Base-by-base conservation (phyloP, 2,888 invertebrate species). In the Lasioglossum leucozonium region DNA sequence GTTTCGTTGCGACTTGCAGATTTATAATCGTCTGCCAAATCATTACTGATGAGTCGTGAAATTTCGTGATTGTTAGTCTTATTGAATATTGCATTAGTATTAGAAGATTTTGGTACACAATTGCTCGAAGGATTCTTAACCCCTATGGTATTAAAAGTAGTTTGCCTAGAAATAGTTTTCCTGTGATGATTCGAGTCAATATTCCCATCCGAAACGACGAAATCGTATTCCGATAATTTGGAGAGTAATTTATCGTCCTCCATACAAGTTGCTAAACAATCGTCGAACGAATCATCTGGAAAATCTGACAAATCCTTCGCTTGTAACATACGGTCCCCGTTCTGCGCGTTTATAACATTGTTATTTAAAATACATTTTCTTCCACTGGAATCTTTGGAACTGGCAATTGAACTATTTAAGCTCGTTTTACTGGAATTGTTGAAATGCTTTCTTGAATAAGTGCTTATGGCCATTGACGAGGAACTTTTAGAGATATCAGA, bases 231-330 rank as follows among this genome's bases (percentile, higher is more conserved):
- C 18, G 82, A 77, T 30, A 77, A 42, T 16, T 77, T 83, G 0
- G 84, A 62, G 22, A 85, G 30, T 69, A 83, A 71, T 84, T 87
- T 90, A 1, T 91, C 90, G 8, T 91, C 91, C 16, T 91, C 93
- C 11, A 91, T 74, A 47, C 89, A 91, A 6, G 90, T 85, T 22
- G 89, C 91, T 72, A 93, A 86, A 82, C 91, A 92, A 69, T 93
- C 93, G 69, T 93, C 93, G 22, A 93, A 93, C 22, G 93, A 93
- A 84, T 93, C 93, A 47, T 93, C 93, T 22, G 92, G 90, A 58
- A 85, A 73, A 10, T 86, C 82, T 10, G 65, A 55, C 0, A 55
- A 69, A n/a, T 62, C 83, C 26, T 55, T 73, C 5, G 42, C 37
- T 75, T 75, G 37, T 18, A 65, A 26, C n/a, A 34, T 72, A 37